Evolutionary conservation across 2,797 vertebrate species (phyloP), one percentile per base, ranked within the genome.

Genomic region (Acrossocheilus wenchowensis): DNA sequence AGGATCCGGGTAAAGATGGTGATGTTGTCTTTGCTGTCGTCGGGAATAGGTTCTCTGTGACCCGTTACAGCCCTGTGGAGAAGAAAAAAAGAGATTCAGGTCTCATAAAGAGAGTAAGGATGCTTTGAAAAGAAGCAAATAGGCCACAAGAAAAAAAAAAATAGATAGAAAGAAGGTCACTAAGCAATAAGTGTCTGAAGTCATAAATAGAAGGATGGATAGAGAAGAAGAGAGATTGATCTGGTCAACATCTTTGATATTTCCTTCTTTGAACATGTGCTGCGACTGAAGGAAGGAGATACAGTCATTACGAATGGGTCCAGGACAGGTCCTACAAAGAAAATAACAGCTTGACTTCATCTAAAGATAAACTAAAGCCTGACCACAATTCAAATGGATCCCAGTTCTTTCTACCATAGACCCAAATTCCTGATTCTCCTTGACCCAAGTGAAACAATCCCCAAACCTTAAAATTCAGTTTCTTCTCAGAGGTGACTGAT

Each of bases 1-100:
- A 99, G 94, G 92, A 99, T 99, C 83, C 97, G 95, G 8, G 98
- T 99, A 91, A 98, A 99, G 90, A 99, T 98, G 86, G 98, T 99
- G 94, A 98, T 99, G 92, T 99, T 99, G 92, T 99, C 98, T 86
- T 95, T 98, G 90, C 97, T 97, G 90, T 98, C 98, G 73, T 98
- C 98, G 0, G 97, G 96, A 14, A 98, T 92, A 0, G 98, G 97
- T n/a, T 98, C 97, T 88, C 96, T 96, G 74, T 99, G 98, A 87
- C 98, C 98, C 72, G 92, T 34, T 54, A 57, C 48, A 75, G 4
- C 14, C 0, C 88, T 89, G 85, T 69, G 19, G 6, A 54, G 39
- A 85, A 69, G n/a, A 84, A 50, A 71, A 30, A 71, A 73, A 69
- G 50, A 66, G 34, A 75, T 52, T 69, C 36, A 80, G 48, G 36